phyloP scores from a whole-genome alignment of 2,888 invertebrate genomes.

The Pantelozetes paolii region DNA sequence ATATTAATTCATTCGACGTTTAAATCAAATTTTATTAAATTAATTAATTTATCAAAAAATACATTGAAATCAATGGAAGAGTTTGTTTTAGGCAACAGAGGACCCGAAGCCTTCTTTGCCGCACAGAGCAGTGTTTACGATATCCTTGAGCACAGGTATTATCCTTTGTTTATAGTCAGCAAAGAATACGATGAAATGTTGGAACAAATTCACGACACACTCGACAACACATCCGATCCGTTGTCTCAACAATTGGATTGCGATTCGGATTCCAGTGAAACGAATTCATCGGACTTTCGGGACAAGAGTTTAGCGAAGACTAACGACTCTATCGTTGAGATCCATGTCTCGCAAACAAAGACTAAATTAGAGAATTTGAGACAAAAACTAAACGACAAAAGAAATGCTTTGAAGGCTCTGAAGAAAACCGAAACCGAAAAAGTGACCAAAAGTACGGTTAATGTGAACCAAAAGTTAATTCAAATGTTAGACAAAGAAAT shows the following conservation, averaged over 20 bases:
- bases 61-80: slow-evolving; percentile 75
- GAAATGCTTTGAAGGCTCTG: slow-evolving; percentile 74
- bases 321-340: not conserved
- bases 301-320: slow-evolving; percentile 1
- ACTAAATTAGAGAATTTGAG: slow-evolving; percentile 76
- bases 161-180: slow-evolving; percentile 79
- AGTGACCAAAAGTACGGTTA: slow-evolving; percentile 46
- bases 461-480: slow-evolving; percentile 57
- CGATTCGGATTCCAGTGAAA: not conserved
- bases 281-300: not conserved
- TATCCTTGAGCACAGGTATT: slow-evolving; percentile 78
- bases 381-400: slow-evolving; percentile 77
- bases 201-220: slow-evolving; percentile 61
- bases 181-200: slow-evolving; percentile 73
- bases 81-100: slow-evolving; percentile 63
- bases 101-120: slow-evolving; percentile 80
- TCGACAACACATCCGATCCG: slow-evolving; percentile 38
- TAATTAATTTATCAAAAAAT: slow-evolving; percentile 50
- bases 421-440: slow-evolving; percentile 75
- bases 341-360: slow-evolving; percentile 57
- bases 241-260: slow-evolving; percentile 40
- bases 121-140: slow-evolving; percentile 74
- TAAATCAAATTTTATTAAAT: slow-evolving; percentile 62
- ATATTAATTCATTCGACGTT: slow-evolving; percentile 66
- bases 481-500: slow-evolving; percentile 75